Percentiles rank a stretch among this genome's conserved stretches.
Evolutionary conservation across 2,113 vertebrate genomes (phyloP).

Genomic region (Spheniscus mendiculus): DNA sequence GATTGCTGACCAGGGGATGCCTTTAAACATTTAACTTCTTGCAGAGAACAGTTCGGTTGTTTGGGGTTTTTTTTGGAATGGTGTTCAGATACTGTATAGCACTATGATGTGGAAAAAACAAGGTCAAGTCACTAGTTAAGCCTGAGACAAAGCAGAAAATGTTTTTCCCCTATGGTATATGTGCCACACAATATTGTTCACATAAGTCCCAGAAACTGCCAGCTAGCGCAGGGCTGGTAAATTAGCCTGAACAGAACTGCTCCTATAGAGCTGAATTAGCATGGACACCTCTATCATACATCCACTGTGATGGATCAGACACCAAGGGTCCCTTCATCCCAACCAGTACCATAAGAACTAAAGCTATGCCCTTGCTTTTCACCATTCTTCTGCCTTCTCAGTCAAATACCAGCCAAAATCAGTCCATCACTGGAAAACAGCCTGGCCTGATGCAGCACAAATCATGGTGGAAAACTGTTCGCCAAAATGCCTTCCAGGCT

Average conservation of each 20-base stretch:
- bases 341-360: neutral
- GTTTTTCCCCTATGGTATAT: neutral
- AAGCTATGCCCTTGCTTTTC: neutral
- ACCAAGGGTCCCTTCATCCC: neutral
- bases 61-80: neutral
- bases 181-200: neutral
- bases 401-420: neutral
- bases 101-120: neutral
- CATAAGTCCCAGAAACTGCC: neutral
- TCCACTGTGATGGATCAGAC: neutral
- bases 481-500: neutral
- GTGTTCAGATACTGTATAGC: neutral
- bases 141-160: neutral
- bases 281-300: neutral
- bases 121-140: neutral
- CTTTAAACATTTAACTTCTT: conserved; percentile 2
- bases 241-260: neutral
- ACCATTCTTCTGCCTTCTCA: neutral
- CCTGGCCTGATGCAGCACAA: neutral
- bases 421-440: neutral
- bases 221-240: neutral
- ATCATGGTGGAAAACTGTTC: neutral
- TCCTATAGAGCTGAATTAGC: neutral
- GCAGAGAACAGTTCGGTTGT: neutral
- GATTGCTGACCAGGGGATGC: conserved; percentile 13